Evolutionary conservation across 2,888 invertebrate genomes (phyloP), one percentile per base, ranked within the genome.

Genomic region (Drosophila testacea): DNA sequence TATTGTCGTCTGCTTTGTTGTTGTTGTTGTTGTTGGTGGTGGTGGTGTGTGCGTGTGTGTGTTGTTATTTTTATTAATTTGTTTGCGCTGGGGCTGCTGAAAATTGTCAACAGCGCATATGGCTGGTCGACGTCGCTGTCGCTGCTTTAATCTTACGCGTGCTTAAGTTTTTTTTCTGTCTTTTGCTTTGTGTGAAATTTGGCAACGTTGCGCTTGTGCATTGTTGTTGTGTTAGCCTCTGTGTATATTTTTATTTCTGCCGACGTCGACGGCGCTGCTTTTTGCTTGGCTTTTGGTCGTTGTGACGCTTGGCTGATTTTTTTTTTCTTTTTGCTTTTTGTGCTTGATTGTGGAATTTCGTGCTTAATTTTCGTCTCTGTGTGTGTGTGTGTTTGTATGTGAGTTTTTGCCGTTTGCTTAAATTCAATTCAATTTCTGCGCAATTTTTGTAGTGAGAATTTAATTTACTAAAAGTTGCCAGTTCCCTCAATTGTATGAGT

Each of bases 41-140:
- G 59, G 48, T 62, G 69, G 68, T 85, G 73, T 78, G 73, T 78
- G 73, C 73, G 88, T 81, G 73, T 85, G 79, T 81, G 73, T 85
- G 79, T 81, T 85, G 84, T 86, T 86, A 88, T 88, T 88, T 86
- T 88, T 86, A 87, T 88, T 88, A 88, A 86, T 86, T 86, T 87
- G 87, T 88, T 86, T 85, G 80, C 77, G 77, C 69, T 88, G 83
- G 73, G 69, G 64, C 70, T 73, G 72, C 38, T 77, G 78, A 88
- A 85, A 83, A 72, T 75, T 69, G 88, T 75, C 88, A 85, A 88
- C 84, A 66, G 51, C 67, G 81, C 81, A 68, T 67, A 73, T 67
- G 60, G 16, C 61, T 61, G 52, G 52, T 47, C 66, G 69, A 62
- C 62, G 67, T 42, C 42, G 74, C 42, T 36, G 72, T 68, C 62